A percentile compares a stretch with the other conserved stretches of the same genome.
phyloP scores from a whole-genome alignment of 2,888 invertebrate genomes.

The Diarsia brunnea region DNA sequence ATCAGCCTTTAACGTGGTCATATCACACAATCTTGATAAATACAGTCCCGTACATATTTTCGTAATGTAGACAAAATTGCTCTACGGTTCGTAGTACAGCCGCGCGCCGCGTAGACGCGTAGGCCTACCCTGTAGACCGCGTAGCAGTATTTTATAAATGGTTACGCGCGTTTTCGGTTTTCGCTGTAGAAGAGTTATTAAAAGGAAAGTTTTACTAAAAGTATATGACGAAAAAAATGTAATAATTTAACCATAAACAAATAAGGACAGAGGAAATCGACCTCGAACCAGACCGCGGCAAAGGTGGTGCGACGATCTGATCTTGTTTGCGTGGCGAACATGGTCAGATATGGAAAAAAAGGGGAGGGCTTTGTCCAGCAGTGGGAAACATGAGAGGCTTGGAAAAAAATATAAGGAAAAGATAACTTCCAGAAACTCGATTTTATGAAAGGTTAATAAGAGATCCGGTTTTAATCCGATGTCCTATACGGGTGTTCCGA shows the following conservation, averaged over 20 bases:
- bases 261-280: too few relatives aligned
- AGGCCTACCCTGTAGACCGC: not conserved
- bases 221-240: not conserved
- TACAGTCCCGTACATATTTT: not conserved
- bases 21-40: conserved; percentile 9
- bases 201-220: not conserved
- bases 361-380: too few relatives aligned
- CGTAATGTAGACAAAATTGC: not conserved
- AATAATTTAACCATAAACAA: not conserved
- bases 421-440: conserved; percentile 46
- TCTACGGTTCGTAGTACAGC: conserved; percentile 20
- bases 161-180: not conserved
- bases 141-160: conserved; percentile 17
- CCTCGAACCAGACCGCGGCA: too few relatives aligned
- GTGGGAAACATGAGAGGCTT: too few relatives aligned
- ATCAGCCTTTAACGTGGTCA: not conserved
- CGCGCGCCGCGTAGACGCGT: conserved; percentile 24
- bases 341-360: too few relatives aligned
- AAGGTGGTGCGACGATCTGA: too few relatives aligned
- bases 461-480: conserved; percentile 55
- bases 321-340: too few relatives aligned
- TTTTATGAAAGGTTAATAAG: conserved; percentile 70
- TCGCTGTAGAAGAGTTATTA: not conserved
- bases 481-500: conserved; percentile 69
- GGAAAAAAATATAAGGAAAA: not conserved